Evolutionary conservation across 1,140 invertebrate species (phyloP).

Genomic region (Trichonephila clavata): DNA sequence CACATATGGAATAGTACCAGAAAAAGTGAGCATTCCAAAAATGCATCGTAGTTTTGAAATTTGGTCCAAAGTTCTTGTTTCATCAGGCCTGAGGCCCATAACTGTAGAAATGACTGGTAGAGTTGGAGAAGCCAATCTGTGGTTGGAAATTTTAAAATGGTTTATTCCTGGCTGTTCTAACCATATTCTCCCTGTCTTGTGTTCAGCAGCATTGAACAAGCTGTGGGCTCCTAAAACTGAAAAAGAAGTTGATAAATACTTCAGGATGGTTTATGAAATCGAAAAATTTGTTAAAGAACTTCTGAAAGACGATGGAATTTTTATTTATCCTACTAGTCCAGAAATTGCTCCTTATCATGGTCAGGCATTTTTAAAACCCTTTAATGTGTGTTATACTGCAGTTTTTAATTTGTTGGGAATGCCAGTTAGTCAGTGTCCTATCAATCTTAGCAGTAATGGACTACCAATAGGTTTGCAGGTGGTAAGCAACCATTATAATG

Average conservation of each 20-base stretch:
- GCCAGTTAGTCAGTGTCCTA: conserved; percentile 81
- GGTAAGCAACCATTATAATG: conserved; percentile 79
- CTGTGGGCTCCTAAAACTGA: conserved; percentile 56
- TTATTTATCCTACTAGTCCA: conserved; percentile 92
- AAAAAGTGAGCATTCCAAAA: conserved; percentile 65
- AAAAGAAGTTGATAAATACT: conserved; percentile 58
- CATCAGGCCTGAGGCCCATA: conserved; percentile 57
- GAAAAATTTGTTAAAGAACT: conserved; percentile 77
- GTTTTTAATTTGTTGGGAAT: conserved; percentile 81
- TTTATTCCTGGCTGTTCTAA: conserved; percentile 86
- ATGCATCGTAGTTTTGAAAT: conserved; percentile 75
- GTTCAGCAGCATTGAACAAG: conserved; percentile 88
- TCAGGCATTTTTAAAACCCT: conserved; percentile 88
- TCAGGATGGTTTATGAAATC: conserved; percentile 81
- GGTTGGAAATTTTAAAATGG: conserved; percentile 83
- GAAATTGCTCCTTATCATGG: conserved; percentile 91
- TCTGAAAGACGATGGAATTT: conserved; percentile 87
- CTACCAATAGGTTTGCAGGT: conserved; percentile 82
- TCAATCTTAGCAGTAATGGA: conserved; percentile 81
- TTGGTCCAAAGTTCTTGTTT: conserved; percentile 66
- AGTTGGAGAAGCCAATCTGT: conserved; percentile 77
- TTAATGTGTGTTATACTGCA: conserved; percentile 92
- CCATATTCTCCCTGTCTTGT: conserved; percentile 92
- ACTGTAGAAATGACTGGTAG: conserved; percentile 59
- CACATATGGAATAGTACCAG: conserved; percentile 39